These are phyloP conservation scores for Triops longicaudatus DNA, from an alignment of 1,140 invertebrate species.

Conservation along the genomic window DNA sequence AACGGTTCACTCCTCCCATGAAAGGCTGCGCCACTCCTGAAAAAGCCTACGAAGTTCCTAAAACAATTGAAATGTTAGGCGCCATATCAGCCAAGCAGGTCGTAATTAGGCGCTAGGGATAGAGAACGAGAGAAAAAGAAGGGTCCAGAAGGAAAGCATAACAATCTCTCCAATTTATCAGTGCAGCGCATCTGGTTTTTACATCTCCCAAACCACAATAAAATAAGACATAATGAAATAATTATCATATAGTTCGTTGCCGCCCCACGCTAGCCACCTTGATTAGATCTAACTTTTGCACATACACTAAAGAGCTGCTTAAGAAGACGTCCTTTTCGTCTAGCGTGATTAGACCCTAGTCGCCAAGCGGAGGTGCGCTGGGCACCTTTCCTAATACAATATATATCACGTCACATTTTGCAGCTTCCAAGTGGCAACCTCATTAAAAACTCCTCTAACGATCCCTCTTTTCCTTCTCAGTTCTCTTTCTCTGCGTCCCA, in stretches of 20 bases:
- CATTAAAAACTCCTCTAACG: constrained; percentile 1
- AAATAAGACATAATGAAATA: constrained; percentile 4
- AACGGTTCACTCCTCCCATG: neutral
- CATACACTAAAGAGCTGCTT: neutral
- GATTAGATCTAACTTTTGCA: constrained; percentile 8
- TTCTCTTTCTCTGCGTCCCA: neutral
- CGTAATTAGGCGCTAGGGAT: neutral
- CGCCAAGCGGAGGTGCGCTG: neutral
- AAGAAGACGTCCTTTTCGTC: constrained; percentile 1
- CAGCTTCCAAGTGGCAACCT: constrained; percentile 6
- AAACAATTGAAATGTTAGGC: constrained; percentile 12
- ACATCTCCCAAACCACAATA: neutral
- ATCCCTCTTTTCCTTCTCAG: neutral
- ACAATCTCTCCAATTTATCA: constrained; percentile 8
- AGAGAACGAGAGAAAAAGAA: neutral
- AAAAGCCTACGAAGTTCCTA: too few relatives aligned
- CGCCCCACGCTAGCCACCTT: neutral
- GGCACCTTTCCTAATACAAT: neutral
- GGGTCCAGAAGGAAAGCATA: neutral
- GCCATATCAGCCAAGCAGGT: neutral
- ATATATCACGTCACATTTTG: constrained; percentile 9
- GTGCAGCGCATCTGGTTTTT: constrained; percentile 1
- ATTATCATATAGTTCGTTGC: constrained; percentile 2
- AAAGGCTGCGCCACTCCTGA: neutral
- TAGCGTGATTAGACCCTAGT: neutral